These are phyloP conservation scores for Speoplatyrhinus poulsoni DNA, from an alignment of 2,113 vertebrate genomes.

Conservation along the genomic window DNA sequence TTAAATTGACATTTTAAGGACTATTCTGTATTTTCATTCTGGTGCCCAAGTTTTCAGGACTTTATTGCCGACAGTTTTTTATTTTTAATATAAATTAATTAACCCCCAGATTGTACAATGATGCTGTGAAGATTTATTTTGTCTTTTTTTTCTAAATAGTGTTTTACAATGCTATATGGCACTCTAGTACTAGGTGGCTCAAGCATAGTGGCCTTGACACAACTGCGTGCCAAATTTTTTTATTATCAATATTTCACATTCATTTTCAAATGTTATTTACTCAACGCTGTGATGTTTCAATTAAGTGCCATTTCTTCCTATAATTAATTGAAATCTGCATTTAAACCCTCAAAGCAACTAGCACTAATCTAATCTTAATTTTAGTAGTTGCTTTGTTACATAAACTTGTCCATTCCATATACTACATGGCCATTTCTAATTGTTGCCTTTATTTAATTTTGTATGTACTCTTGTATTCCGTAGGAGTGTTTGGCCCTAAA, in stretches of 20 bases:
- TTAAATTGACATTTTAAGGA: slow-evolving; percentile 1
- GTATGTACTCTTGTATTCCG: slow-evolving; percentile 15
- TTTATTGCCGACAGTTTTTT: slow-evolving; percentile 7
- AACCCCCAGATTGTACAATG: slow-evolving; percentile 25
- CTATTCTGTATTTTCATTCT: slow-evolving; percentile 17
- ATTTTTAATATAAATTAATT: slow-evolving; percentile 11
- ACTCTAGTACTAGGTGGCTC: slow-evolving; percentile 54
- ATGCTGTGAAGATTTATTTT: slow-evolving; percentile 57
- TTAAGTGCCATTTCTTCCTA: slow-evolving; percentile 69
- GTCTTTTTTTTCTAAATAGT: slow-evolving; percentile 6
- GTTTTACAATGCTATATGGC: slow-evolving; percentile 34
- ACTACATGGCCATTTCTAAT: neutral
- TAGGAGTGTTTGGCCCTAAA: slow-evolving; percentile 31
- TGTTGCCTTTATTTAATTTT: slow-evolving; percentile 8
- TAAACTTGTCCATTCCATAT: slow-evolving; percentile 15
- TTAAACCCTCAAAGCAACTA: slow-evolving; percentile 51
- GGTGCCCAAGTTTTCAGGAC: slow-evolving; percentile 19
- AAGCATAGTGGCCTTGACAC: slow-evolving; percentile 75
- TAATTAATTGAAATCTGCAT: slow-evolving; percentile 37
- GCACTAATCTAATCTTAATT: slow-evolving; percentile 32
- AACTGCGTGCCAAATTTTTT: slow-evolving; percentile 74
- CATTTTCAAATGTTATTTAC: slow-evolving; percentile 52
- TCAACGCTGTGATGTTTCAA: slow-evolving; percentile 67
- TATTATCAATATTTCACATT: slow-evolving; percentile 57
- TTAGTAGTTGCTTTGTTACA: neutral